Evolutionary conservation across 2,113 vertebrate species (phyloP), one percentile per base, ranked within the genome.

Genomic region (Polypterus bichir): DNA sequence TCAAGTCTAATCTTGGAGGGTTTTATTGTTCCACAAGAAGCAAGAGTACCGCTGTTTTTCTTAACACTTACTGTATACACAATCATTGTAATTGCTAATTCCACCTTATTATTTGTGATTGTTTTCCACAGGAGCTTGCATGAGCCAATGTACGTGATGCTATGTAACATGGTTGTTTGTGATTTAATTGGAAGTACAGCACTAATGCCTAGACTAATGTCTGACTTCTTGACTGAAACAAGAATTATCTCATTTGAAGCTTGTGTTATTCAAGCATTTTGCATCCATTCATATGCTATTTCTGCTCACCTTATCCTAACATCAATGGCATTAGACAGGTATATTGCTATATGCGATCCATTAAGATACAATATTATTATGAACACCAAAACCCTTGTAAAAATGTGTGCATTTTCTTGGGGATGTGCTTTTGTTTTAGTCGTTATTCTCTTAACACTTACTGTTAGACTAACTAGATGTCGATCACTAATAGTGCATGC

Each of bases 281-380:
- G 83, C 47, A 70, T 83, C 0, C 83, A 87, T 68, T 73, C 81
- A 75, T 84, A 83, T 6, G 85, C 78, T 1, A 80, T 77, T 5
- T 79, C 72, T 0, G 65, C 84, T 59, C 63, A 83, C 10, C 81
- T 87, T 45, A 77, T 86, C 8, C 72, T 87, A 3, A 79, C 81
- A 4, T 83, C 80, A 0, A 86, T 87, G 85, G 76, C 85, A 6
- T 77, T 85, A 45, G 83, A 87, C 63, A 78, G 83, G 4, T 85
- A 81, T n/a, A 60, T 78, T 8, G 84, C 84, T 49, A 86, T 86
- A 66, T 86, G 83, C 59, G 75, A 80, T 69, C 81, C 82, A 0
- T 46, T 84, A 4, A 69, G 69, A 7, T 86, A 86, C 67, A 70
- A 47, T 66, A 61, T 78, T 1, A 4, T 84, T 1, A 84, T 83